Conservation (phyloP, 2,113 vertebrate species). For the Lophochroa leadbeateri region DNA sequence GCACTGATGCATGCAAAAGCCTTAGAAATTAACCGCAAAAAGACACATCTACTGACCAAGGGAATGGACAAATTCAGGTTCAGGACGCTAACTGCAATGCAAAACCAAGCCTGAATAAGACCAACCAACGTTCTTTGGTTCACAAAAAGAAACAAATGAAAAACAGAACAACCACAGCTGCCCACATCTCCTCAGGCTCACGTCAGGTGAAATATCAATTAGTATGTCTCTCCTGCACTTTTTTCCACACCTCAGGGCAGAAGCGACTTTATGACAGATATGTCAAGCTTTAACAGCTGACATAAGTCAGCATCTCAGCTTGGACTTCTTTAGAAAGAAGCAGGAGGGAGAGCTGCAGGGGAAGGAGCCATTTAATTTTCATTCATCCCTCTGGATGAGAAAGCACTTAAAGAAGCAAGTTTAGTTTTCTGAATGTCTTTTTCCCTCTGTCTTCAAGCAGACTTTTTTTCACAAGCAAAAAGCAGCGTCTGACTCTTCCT, state of each 20-base stretch:
- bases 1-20: background rate
- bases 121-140: background rate
- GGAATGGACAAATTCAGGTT: background rate
- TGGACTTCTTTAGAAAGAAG: background rate
- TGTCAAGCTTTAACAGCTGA: background rate
- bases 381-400: background rate
- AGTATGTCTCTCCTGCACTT: background rate
- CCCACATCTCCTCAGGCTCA: background rate
- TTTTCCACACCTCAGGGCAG: background rate
- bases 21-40: background rate
- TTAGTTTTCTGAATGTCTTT: background rate
- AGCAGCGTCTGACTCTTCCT: background rate
- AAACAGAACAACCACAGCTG: background rate
- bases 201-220: background rate
- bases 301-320: background rate
- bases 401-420: background rate
- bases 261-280: background rate
- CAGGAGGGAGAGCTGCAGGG: background rate
- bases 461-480: background rate
- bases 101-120: background rate
- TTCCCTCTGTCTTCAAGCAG: background rate
- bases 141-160: background rate
- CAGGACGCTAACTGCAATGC: background rate
- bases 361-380: background rate
- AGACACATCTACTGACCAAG: background rate